phyloP scores from a whole-genome alignment of 2,113 vertebrate species.

The Ammodramus savannarum region DNA sequence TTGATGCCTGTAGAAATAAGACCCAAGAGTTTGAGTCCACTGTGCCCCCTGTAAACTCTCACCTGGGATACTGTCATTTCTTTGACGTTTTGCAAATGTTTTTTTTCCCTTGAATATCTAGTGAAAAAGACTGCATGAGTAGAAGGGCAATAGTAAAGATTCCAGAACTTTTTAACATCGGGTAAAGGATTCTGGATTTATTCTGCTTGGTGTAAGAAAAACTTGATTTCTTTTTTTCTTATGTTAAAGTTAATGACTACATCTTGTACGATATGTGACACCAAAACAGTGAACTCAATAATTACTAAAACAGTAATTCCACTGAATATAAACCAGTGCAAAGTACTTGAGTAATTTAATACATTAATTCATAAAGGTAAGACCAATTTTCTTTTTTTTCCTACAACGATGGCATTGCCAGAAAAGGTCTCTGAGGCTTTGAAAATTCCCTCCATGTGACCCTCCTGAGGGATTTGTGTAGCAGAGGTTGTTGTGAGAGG shows the following conservation, averaged over 20 bases:
- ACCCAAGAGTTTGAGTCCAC: not conserved
- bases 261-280: not conserved
- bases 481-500: not conserved
- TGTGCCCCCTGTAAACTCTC: rapidly evolving
- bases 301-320: not conserved
- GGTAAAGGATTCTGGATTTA: not conserved
- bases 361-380: not conserved
- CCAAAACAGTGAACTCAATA: not conserved
- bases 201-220: not conserved
- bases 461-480: rapidly evolving
- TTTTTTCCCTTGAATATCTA: not conserved
- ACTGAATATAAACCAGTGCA: not conserved
- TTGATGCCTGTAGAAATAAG: not conserved
- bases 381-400: not conserved
- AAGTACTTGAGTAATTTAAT: not conserved
- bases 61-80: not conserved
- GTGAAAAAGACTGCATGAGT: not conserved
- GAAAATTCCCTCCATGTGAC: not conserved
- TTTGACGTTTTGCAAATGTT: not conserved
- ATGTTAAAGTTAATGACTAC: not conserved
- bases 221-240: not conserved
- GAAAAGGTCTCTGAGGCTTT: not conserved
- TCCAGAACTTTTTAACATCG: rapidly evolving
- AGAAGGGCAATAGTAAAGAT: not conserved
- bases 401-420: rapidly evolving